Conservation (phyloP, 2,113 vertebrate genomes). For the Brevimyrus niger region DNA sequence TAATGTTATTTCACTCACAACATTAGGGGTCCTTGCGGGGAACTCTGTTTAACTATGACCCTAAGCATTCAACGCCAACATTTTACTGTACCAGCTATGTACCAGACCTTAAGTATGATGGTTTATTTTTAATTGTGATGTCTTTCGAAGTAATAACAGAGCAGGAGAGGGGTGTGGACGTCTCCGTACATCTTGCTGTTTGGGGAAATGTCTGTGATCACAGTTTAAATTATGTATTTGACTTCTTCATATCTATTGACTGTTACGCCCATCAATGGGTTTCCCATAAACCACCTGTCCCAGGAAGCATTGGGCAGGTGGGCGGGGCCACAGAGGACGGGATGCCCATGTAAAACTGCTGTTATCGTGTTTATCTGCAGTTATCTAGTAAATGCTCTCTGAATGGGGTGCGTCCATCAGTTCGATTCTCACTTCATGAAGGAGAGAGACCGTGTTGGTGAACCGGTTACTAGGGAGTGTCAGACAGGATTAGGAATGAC, state of each 20-base stretch:
- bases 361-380: neutral
- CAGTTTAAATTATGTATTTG: neutral
- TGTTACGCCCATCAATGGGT: neutral
- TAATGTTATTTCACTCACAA: neutral
- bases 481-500: neutral
- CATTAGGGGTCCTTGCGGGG: neutral
- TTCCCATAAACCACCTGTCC: neutral
- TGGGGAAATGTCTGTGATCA: neutral
- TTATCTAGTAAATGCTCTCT: neutral
- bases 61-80: neutral
- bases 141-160: neutral
- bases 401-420: neutral
- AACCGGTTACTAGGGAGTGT: neutral
- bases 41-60: neutral
- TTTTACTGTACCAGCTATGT: neutral
- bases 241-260: neutral
- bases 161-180: neutral
- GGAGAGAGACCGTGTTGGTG: neutral
- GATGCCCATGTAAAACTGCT: neutral
- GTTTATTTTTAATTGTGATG: neutral
- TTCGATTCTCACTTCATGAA: neutral
- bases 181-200: neutral
- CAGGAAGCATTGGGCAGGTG: neutral
- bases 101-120: neutral
- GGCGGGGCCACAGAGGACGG: neutral